These are phyloP conservation scores for Galbula dea DNA, from an alignment of 2,113 vertebrate genomes.

Conservation along the genomic window DNA sequence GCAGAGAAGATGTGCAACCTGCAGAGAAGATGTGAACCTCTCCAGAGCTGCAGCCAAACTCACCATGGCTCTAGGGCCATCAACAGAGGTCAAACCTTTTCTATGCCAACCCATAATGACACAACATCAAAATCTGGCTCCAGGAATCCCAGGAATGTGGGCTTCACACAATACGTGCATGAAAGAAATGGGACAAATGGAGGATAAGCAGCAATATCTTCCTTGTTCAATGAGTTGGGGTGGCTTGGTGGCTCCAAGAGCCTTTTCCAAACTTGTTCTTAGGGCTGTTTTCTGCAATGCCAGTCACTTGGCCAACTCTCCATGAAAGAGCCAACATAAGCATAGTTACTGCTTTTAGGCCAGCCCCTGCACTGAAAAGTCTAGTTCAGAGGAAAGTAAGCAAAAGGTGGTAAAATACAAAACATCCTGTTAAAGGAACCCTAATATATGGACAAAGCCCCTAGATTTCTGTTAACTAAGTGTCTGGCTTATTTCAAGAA, in stretches of 20 bases:
- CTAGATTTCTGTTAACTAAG: neutral
- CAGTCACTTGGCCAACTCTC: neutral
- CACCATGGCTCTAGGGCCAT: neutral
- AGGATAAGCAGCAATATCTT: neutral
- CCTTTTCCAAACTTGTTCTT: neutral
- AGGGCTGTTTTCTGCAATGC: neutral
- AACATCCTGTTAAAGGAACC: neutral
- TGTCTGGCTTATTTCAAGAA: neutral
- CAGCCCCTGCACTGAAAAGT: neutral
- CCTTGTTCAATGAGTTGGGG: neutral
- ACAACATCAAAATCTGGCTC: neutral
- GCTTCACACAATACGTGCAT: neutral
- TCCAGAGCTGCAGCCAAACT: neutral
- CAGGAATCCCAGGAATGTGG: neutral
- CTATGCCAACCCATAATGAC: neutral
- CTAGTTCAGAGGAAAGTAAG: neutral
- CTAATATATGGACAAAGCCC: neutral
- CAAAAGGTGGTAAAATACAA: neutral
- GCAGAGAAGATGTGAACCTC: neutral
- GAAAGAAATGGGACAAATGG: neutral
- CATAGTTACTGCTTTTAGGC: neutral
- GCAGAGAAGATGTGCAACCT: neutral
- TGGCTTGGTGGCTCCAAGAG: neutral
- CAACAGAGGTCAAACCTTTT: neutral
- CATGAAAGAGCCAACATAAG: neutral